Evolutionary conservation across 37 sponge, comb jelly and placozoan species (phyloP), one percentile per base, ranked within the genome.

Genomic region (Chondrosia reniformis): DNA sequence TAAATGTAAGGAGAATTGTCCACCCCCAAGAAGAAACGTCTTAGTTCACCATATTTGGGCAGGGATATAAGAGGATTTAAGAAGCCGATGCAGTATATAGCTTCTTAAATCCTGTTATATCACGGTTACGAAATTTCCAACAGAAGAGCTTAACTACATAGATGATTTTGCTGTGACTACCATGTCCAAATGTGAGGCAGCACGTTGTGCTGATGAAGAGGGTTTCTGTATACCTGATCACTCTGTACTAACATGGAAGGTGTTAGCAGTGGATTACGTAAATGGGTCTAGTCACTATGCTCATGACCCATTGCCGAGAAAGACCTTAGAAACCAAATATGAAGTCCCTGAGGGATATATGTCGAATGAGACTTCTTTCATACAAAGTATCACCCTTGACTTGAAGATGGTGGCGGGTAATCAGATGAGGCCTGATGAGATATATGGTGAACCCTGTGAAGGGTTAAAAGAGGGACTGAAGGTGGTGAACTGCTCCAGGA

Each of bases 231-330:
- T 64, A 27, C 36, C 66, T 30, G 33, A 64, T 32, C 66, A 64
- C 66, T 64, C 66, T 64, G 66, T 64, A 2, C 33, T 64, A 3
- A 33, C 34, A 32, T 64, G 66, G 66, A 32, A 64, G 34, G 31
- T 12, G 66, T 33, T 64, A 64, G 3, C 7, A 64, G 66, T 33
- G 4, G 66, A 6, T 33, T 28, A 36, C 6, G 2, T 64, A 32
- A 36, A 9, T 64, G 33, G 33, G 19, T 64, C 33, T 4, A 32
- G 33, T 64, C 31, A 7, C 31, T 33, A 28, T 3, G 32, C 4
- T 3, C 4, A 64, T 9, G 34, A 32, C 6, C 33, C 66, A 27
- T 2, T 33, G 33, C 2, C 31, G 52, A 15, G 15, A 49, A 19
- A 19, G 10, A 49, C 15, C 15, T 49, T 4, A 28, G 63, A 9